Percentiles rank a stretch among this genome's conserved stretches.
These are phyloP conservation scores for Bacillus rossius DNA, from an alignment of 1,140 invertebrate species.

Conservation along the genomic window DNA sequence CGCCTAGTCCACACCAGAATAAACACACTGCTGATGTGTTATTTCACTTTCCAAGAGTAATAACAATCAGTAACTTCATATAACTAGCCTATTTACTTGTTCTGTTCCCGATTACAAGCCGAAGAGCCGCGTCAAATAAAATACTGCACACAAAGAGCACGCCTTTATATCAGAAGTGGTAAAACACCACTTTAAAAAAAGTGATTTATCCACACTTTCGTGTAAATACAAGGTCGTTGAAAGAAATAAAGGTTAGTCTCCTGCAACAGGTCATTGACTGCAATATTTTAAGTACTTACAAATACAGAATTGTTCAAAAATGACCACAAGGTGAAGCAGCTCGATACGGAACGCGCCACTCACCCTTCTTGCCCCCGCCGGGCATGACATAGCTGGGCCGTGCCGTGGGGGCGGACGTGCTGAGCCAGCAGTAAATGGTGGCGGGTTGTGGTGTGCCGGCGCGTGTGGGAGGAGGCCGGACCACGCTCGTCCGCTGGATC, in stretches of 20 bases:
- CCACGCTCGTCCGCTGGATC: neutral
- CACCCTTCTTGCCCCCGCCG: constrained; percentile 33
- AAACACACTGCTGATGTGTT: too few species aligned
- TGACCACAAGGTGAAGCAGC: neutral
- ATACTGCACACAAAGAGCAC: too few species aligned
- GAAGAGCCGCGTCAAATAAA: too few species aligned
- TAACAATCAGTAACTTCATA: too few species aligned
- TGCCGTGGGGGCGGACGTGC: constrained; percentile 32
- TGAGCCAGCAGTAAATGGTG: constrained; percentile 37
- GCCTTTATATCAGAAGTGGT: neutral
- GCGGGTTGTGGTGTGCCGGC: neutral
- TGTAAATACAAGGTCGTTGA: neutral
- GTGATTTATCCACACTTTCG: neutral
- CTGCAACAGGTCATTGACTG: neutral
- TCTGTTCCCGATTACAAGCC: too few species aligned
- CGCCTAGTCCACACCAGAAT: neutral
- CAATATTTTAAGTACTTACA: neutral
- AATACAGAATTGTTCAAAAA: neutral
- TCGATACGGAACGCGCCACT: neutral
- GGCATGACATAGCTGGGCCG: constrained; percentile 34
- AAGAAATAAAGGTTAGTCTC: neutral
- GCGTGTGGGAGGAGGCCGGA: neutral
- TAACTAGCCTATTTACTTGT: too few species aligned
- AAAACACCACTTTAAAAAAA: neutral
- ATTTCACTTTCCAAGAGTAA: too few species aligned